Conservation (phyloP, 1,140 invertebrate species). For the Drosophila nasuta region DNA sequence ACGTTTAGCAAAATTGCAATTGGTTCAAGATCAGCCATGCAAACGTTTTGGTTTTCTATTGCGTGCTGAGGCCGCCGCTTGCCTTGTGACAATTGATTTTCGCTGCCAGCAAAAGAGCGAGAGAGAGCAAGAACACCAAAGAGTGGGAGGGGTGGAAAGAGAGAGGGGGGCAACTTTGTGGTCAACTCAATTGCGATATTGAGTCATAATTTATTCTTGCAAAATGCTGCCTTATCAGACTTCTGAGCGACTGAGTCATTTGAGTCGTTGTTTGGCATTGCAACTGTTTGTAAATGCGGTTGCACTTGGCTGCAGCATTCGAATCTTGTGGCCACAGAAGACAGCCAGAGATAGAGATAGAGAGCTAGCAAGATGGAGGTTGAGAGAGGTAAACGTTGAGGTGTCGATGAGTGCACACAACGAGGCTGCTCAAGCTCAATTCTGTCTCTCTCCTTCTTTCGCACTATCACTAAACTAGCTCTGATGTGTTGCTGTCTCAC, state of each 20-base stretch:
- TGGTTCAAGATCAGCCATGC: conserved; percentile 75
- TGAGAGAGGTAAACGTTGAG: background rate
- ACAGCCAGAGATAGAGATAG: conserved; percentile 1
- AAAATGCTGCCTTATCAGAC: conserved; percentile 33
- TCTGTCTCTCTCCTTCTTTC: conserved; percentile 13
- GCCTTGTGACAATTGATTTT: conserved; percentile 64
- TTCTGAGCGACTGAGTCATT: conserved; percentile 55
- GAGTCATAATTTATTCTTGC: conserved; percentile 64
- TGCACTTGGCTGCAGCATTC: conserved; percentile 51
- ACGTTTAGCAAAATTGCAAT: conserved; percentile 74
- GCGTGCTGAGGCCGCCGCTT: background rate
- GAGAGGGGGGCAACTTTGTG: conserved; percentile 33
- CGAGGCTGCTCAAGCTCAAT: conserved; percentile 60
- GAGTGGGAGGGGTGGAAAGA: background rate
- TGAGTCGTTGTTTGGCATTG: conserved; percentile 66
- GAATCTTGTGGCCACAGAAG: conserved; percentile 9
- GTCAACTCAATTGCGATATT: conserved; percentile 24
- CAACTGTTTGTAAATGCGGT: conserved; percentile 55
- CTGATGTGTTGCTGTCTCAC: conserved; percentile 19
- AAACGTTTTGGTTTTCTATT: conserved; percentile 38
- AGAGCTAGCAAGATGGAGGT: background rate
- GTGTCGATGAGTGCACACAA: conserved; percentile 56
- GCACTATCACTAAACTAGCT: conserved; percentile 2
- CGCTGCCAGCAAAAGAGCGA: conserved; percentile 21
- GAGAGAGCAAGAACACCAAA: conserved; percentile 25